phyloP scores from a whole-genome alignment of 2,888 invertebrate species.

The Drosophila multiciliata region DNA sequence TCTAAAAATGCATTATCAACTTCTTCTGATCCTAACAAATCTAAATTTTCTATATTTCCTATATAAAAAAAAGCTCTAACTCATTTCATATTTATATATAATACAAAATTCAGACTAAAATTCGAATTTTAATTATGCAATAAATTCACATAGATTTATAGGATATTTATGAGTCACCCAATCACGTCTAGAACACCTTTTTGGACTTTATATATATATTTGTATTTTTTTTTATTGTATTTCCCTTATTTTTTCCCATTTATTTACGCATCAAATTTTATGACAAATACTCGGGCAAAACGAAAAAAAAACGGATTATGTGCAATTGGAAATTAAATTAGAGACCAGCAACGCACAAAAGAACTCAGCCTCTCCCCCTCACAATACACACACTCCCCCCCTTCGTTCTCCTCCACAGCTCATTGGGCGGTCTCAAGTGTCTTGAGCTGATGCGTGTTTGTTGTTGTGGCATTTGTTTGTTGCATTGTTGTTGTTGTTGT shows the following conservation, averaged over 20 bases:
- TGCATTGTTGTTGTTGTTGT: slow-evolving; percentile 16
- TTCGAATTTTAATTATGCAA: background rate
- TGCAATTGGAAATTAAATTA: slow-evolving; percentile 79
- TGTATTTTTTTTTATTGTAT: background rate
- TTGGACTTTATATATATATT: background rate
- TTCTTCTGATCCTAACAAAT: background rate
- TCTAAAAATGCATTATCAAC: background rate
- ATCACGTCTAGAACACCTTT: background rate
- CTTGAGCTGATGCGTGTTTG: slow-evolving; percentile 38
- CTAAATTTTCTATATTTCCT: too few species aligned
- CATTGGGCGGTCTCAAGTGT: slow-evolving; percentile 67
- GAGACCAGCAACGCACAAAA: slow-evolving; percentile 52
- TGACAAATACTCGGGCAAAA: slow-evolving; percentile 62
- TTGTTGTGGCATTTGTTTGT: slow-evolving; percentile 22
- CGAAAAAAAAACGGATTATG: slow-evolving; percentile 66
- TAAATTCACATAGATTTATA: background rate
- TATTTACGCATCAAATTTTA: slow-evolving; percentile 78
- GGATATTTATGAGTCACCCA: slow-evolving; percentile 13
- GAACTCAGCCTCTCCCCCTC: slow-evolving; percentile 1
- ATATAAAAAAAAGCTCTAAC: too few species aligned
- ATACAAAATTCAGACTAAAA: too few species aligned
- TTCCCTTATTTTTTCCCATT: slow-evolving; percentile 27
- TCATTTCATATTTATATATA: too few species aligned
- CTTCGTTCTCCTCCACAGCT: slow-evolving; percentile 8
- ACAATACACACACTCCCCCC: background rate